These are phyloP conservation scores for Aradophagus sp. DNA, from an alignment of 1,140 invertebrate genomes.

Conservation along the genomic window DNA sequence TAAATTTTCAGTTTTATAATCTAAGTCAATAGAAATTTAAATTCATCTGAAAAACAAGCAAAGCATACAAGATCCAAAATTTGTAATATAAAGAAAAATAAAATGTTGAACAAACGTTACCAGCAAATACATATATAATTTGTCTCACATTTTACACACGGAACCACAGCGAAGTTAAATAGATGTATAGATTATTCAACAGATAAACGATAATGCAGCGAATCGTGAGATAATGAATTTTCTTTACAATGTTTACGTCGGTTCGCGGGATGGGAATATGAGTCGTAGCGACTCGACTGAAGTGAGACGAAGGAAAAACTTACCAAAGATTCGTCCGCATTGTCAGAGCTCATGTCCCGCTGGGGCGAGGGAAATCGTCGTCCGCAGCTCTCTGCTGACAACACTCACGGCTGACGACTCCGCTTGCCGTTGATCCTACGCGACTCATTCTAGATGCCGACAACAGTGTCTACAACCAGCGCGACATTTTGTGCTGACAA, in stretches of 20 bases:
- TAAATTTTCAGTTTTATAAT: too few relatives aligned
- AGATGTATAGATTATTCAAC: slow-evolving; percentile 19
- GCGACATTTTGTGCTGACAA: slow-evolving; percentile 40
- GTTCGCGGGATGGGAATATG: slow-evolving; percentile 22
- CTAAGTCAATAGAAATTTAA: too few relatives aligned
- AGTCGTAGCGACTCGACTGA: slow-evolving; percentile 6
- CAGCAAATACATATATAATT: too few relatives aligned
- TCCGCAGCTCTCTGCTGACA: slow-evolving; percentile 61
- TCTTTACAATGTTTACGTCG: slow-evolving; percentile 11
- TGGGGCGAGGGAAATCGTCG: slow-evolving; percentile 62
- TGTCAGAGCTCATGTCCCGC: slow-evolving; percentile 75
- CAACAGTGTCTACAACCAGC: slow-evolving; percentile 30
- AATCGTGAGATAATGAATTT: slow-evolving; percentile 31
- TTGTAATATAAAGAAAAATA: too few relatives aligned
- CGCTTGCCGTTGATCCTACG: slow-evolving; percentile 41
- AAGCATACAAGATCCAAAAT: too few relatives aligned
- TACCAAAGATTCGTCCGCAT: slow-evolving; percentile 76
- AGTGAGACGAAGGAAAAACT: slow-evolving; percentile 59
- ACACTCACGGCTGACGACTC: slow-evolving; percentile 60
- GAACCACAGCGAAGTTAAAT: too few relatives aligned
- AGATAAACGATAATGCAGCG: slow-evolving; percentile 8
- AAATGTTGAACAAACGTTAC: too few relatives aligned
- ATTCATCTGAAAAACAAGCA: too few relatives aligned
- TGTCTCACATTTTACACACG: too few relatives aligned
- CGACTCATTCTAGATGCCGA: slow-evolving; percentile 52